Evolutionary conservation across 35 echinoderm and acorn worm species (phyloP).

Genomic region (Heliocidaris erythrogramma): DNA sequence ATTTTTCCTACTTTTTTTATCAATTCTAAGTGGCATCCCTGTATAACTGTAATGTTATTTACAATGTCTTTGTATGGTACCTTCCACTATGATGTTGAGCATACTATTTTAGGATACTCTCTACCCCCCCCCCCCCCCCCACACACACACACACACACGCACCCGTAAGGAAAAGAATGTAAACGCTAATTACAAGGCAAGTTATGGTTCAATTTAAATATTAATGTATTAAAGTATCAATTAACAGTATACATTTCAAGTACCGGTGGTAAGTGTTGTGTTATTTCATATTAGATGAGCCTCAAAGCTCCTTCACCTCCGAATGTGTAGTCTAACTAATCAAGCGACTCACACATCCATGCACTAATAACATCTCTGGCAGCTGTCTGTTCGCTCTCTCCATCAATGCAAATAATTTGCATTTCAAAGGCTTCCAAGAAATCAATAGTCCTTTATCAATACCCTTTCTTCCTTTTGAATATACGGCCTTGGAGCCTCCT

Average conservation of each 20-base stretch:
- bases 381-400: neutral
- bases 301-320: neutral
- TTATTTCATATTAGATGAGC: neutral
- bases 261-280: neutral
- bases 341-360: neutral
- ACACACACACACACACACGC: neutral
- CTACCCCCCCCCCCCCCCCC: neutral
- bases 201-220: too few species aligned
- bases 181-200: too few species aligned
- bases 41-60: neutral
- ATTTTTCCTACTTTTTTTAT: too few species aligned
- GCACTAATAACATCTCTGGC: neutral
- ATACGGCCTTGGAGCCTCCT: neutral
- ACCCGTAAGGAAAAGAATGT: too few species aligned
- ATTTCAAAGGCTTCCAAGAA: slow-evolving; percentile 19
- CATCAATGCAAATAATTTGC: neutral
- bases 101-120: neutral
- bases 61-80: neutral
- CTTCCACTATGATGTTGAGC: neutral
- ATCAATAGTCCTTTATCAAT: slow-evolving; percentile 19
- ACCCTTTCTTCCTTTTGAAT: slow-evolving; percentile 10
- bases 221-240: too few species aligned
- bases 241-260: too few species aligned
- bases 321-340: neutral
- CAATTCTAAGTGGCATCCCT: too few species aligned